Evolutionary conservation across 2,888 invertebrate species (phyloP).

Genomic region (Alloplasta piceator): DNA sequence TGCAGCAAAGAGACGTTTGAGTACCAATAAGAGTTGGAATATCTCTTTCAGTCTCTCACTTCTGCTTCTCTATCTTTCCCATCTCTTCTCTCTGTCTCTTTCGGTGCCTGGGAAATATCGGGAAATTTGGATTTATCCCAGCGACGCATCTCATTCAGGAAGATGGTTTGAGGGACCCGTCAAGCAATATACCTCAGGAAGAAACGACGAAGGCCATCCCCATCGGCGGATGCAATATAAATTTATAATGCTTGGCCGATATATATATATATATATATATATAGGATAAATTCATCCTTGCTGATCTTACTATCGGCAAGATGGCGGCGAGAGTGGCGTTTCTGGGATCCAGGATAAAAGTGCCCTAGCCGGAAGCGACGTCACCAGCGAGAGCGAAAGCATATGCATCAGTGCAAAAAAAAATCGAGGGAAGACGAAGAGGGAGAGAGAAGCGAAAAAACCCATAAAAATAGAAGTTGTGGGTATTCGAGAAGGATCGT

Average conservation of each 20-base stretch:
- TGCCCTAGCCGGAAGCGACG: constrained; percentile 39
- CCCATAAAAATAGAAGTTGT: constrained; percentile 21
- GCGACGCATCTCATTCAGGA: constrained; percentile 35
- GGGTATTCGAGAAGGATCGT: constrained; percentile 17
- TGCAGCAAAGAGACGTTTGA: constrained; percentile 39
- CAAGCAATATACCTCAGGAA: constrained; percentile 25
- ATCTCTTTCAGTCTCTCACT: too few relatives aligned
- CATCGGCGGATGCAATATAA: constrained; percentile 62
- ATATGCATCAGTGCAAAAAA: constrained; percentile 47
- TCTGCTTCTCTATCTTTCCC: too few relatives aligned
- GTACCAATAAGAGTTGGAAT: constrained; percentile 14
- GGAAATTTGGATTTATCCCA: constrained; percentile 55
- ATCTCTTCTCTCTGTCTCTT: neutral
- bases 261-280: too few relatives aligned
- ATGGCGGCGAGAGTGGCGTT: constrained; percentile 9
- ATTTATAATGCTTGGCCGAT: constrained; percentile 63
- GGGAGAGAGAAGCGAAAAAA: constrained; percentile 4
- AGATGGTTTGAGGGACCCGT: too few relatives aligned
- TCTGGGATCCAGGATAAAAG: constrained; percentile 46
- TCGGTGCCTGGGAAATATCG: constrained; percentile 38
- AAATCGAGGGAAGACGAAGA: neutral
- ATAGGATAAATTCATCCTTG: constrained; percentile 60
- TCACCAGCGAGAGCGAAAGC: constrained; percentile 27
- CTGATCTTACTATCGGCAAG: constrained; percentile 57
- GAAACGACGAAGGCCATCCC: neutral